Evolutionary conservation across 2,113 vertebrate genomes (phyloP).

Genomic region (Nannobrachium achirus): DNA sequence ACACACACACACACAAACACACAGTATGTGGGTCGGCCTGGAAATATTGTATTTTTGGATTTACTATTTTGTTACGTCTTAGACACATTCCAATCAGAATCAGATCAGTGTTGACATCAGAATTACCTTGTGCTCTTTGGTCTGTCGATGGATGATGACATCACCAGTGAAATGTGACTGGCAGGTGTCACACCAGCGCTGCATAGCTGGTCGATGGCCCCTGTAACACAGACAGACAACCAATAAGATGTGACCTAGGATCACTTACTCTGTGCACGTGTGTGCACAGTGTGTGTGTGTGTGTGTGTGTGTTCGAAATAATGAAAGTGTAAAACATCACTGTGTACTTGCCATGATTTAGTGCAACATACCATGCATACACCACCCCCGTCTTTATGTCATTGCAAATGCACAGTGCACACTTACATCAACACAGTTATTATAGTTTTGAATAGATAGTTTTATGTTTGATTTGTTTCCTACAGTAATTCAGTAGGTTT

Average conservation of each 20-base stretch:
- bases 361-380: neutral
- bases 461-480: no score
- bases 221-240: conserved; percentile 45
- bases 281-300: neutral
- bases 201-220: conserved; percentile 70
- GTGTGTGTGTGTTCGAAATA: neutral
- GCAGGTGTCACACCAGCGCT: conserved; percentile 91
- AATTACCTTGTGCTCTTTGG: conserved; percentile 90
- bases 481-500: no score
- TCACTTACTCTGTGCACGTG: neutral
- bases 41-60: no score
- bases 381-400: no score
- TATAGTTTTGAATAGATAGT: no score
- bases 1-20: no score
- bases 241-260: neutral
- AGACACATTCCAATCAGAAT: neutral
- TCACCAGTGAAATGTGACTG: conserved; percentile 89
- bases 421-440: no score
- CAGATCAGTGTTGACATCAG: neutral
- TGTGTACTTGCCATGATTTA: neutral
- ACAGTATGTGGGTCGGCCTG: no score
- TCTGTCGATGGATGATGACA: conserved; percentile 89
- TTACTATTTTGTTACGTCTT: no score
- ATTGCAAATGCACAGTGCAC: no score
- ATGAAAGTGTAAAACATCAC: neutral